Evolutionary conservation across 1,140 invertebrate species (phyloP).

Genomic region (Pseudomyrmex cubaensis): DNA sequence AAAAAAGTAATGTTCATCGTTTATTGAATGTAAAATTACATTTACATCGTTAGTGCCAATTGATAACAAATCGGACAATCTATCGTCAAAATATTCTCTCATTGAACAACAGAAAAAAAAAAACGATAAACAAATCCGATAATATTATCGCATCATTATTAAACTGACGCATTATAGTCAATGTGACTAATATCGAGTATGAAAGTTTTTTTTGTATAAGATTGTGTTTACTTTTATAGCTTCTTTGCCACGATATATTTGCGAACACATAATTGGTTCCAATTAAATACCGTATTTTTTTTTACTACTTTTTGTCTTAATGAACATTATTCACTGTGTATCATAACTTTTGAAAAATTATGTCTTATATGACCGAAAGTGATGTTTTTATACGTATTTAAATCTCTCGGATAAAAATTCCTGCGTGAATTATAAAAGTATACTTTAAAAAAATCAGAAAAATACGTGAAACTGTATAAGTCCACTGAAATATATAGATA

Average conservation of each 20-base stretch:
- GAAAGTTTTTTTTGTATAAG: neutral
- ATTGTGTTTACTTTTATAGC: no score
- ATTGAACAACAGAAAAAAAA: neutral
- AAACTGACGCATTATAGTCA: neutral
- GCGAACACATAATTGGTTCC: neutral
- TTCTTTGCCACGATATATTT: slow-evolving; percentile 14
- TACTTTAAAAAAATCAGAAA: neutral
- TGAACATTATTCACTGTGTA: slow-evolving; percentile 30
- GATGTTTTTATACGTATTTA: neutral
- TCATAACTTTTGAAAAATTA: slow-evolving; percentile 21
- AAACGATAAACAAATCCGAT: neutral
- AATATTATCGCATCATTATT: slow-evolving; percentile 2
- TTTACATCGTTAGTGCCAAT: neutral
- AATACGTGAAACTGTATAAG: slow-evolving; percentile 35
- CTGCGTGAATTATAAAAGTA: slow-evolving; percentile 7
- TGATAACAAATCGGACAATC: neutral
- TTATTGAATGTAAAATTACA: neutral
- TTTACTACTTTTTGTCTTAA: neutral
- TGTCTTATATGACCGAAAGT: slow-evolving; percentile 12
- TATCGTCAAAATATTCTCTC: neutral
- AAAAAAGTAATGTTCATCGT: slow-evolving; percentile 39
- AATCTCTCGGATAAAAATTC: slow-evolving; percentile 14
- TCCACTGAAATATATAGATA: neutral
- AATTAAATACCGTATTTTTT: neutral
- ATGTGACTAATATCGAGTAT: neutral